phyloP scores from a whole-genome alignment of 2,797 vertebrate genomes.

The Hippoglossus hippoglossus region DNA sequence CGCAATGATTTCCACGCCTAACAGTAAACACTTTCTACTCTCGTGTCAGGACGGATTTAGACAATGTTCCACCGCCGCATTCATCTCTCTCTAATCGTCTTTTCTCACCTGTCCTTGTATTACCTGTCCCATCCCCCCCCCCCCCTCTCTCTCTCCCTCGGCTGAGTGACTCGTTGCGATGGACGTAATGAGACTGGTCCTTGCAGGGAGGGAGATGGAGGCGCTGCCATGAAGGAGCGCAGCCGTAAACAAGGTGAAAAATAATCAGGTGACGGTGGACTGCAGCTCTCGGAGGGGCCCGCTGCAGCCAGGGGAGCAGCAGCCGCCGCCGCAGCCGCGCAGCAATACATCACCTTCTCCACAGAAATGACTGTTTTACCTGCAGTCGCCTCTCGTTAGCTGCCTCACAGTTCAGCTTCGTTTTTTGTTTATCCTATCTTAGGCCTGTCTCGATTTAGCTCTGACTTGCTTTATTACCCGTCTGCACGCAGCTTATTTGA shows the following conservation, averaged over 20 bases:
- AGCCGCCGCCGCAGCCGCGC: conserved; percentile 2
- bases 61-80: conserved; percentile 41
- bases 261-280: conserved; percentile 77
- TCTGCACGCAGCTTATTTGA: conserved; percentile 29
- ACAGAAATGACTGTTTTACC: conserved; percentile 63
- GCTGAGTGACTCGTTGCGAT: conserved; percentile 72
- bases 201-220: conserved; percentile 68
- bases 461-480: conserved; percentile 22
- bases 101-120: conserved; percentile 73
- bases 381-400: conserved; percentile 64
- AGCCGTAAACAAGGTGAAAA: conserved; percentile 80
- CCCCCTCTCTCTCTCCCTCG: conserved; percentile 25
- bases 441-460: conserved; percentile 38
- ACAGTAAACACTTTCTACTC: conserved; percentile 61
- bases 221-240: conserved; percentile 64
- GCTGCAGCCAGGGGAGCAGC: conserved; percentile 41
- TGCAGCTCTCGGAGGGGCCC: conserved; percentile 71
- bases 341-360: conserved; percentile 65
- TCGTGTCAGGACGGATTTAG: conserved; percentile 69
- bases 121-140: conserved; percentile 57
- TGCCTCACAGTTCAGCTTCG: conserved; percentile 28
- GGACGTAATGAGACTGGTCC: conserved; percentile 81
- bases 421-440: conserved; percentile 53
- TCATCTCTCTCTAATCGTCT: conserved; percentile 63
- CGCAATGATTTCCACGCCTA: conserved; percentile 53